Evolutionary conservation across 2,113 vertebrate species (phyloP).

Genomic region (Catharus bicknelli): DNA sequence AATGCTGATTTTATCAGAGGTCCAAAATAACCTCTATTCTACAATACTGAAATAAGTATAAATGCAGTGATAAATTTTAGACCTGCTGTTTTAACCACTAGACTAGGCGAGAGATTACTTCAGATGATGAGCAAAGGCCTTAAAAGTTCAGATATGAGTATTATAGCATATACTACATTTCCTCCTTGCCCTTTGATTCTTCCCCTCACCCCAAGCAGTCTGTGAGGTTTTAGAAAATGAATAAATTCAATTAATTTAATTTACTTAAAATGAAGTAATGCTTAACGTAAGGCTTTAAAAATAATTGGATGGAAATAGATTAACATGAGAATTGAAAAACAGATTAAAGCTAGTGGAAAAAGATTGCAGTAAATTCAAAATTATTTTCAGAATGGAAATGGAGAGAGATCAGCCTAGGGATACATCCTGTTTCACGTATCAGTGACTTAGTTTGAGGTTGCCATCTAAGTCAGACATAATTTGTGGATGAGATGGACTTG

Average conservation of each 20-base stretch:
- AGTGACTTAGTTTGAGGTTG: background rate
- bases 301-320: background rate
- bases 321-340: background rate
- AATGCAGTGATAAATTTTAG: background rate
- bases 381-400: background rate
- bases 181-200: background rate
- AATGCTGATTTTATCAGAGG: background rate
- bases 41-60: background rate
- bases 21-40: background rate
- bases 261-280: background rate
- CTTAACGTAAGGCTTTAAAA: background rate
- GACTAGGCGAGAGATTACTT: background rate
- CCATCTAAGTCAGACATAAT: background rate
- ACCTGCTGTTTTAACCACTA: background rate
- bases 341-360: background rate
- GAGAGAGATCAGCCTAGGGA: background rate
- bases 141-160: background rate
- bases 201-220: fast-evolving
- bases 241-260: background rate
- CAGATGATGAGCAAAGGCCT: background rate
- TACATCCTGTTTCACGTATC: background rate
- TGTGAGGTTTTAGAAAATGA: background rate
- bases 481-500: background rate
- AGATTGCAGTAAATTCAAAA: background rate
- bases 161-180: background rate